These are phyloP conservation scores for Sminthurides aquaticus DNA, from an alignment of 2,888 invertebrate species.

Conservation along the genomic window DNA sequence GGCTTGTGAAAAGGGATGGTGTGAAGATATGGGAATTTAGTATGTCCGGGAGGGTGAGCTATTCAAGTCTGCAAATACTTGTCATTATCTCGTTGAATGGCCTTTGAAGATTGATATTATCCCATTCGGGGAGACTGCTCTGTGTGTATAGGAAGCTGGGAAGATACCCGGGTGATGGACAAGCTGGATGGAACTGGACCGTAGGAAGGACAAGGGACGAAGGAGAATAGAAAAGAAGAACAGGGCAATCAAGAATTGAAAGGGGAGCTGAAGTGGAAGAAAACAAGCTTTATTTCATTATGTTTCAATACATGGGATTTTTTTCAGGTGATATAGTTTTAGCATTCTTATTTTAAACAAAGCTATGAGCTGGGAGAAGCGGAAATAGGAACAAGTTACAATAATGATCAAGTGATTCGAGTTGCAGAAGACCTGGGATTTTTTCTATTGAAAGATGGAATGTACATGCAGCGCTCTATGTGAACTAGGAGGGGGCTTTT, in stretches of 20 bases:
- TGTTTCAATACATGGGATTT: too few species aligned
- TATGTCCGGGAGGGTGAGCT: neutral
- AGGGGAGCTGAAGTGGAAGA: neutral
- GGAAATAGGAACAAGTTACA: slow-evolving; percentile 1
- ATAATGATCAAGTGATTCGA: too few species aligned
- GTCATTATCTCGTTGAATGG: slow-evolving; percentile 24
- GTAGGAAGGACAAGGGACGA: neutral
- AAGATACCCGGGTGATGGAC: too few species aligned
- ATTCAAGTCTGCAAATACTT: slow-evolving; percentile 17
- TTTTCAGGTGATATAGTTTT: too few species aligned
- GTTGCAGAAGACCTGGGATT: too few species aligned
- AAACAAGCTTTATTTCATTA: neutral
- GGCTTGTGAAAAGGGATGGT: neutral
- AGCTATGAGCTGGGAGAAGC: slow-evolving; percentile 8
- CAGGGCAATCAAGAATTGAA: neutral
- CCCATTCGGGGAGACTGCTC: too few species aligned
- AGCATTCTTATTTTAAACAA: too few species aligned
- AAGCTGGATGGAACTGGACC: neutral
- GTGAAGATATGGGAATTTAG: neutral
- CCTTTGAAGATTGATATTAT: neutral
- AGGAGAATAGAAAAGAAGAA: neutral
- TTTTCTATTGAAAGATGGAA: too few species aligned
- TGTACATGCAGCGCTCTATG: too few species aligned
- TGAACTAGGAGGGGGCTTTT: neutral
- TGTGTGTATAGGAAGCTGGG: too few species aligned